These are phyloP conservation scores for Oxytorus armatus DNA, from an alignment of 2,888 invertebrate genomes.

Conservation along the genomic window DNA sequence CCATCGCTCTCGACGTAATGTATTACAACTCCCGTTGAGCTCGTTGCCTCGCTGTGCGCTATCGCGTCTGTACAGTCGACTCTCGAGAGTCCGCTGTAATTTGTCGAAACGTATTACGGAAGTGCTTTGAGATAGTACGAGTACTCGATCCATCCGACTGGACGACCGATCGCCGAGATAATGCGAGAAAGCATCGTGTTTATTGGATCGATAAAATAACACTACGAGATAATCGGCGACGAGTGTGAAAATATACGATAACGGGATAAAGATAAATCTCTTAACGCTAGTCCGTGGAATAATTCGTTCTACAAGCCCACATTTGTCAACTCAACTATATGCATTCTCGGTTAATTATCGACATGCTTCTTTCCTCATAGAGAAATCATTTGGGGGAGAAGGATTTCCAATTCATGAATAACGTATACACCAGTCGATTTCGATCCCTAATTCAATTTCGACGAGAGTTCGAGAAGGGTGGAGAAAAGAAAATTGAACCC, in stretches of 20 bases:
- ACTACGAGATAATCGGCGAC: not conserved
- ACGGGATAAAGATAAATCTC: slow-evolving; percentile 62
- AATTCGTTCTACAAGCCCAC: not conserved
- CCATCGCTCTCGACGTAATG: slow-evolving; percentile 59
- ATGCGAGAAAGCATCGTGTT: slow-evolving; percentile 66
- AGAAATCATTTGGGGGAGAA: too few species aligned
- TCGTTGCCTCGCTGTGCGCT: too few species aligned
- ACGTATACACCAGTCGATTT: too few species aligned
- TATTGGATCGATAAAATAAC: slow-evolving; percentile 69
- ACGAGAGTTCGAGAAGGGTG: not conserved
- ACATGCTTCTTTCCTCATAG: too few species aligned
- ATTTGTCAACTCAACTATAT: not conserved
- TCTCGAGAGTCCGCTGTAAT: slow-evolving; percentile 49
- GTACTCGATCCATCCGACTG: too few species aligned
- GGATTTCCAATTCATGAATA: too few species aligned
- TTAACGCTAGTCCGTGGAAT: not conserved
- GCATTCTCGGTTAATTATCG: too few species aligned
- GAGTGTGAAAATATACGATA: slow-evolving; percentile 63
- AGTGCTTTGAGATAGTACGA: slow-evolving; percentile 48
- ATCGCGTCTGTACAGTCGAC: slow-evolving; percentile 13
- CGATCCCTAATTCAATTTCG: too few species aligned
- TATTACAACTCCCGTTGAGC: slow-evolving; percentile 56
- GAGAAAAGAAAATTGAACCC: slow-evolving; percentile 45
- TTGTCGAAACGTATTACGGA: slow-evolving; percentile 50
- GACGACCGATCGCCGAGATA: too few species aligned